Conservation (phyloP, 2,797 vertebrate species). For the Pipistrellus pygmaeus region DNA sequence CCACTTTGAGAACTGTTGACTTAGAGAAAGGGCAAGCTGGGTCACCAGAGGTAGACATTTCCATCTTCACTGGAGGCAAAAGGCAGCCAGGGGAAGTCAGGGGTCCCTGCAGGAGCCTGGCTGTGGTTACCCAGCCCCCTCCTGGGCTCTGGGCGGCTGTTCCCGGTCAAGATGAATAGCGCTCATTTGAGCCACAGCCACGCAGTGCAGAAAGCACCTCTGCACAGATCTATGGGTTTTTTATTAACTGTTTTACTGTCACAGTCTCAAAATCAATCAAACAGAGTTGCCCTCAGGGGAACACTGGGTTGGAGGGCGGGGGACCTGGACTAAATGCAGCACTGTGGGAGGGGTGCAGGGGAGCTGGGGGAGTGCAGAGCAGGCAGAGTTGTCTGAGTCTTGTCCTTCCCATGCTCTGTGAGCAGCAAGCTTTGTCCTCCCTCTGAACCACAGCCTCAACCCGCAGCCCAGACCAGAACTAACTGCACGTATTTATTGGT, state of each 20-base stretch:
- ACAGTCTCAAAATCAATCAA: constrained; percentile 80
- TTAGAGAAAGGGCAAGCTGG: not conserved
- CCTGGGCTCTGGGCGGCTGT: not conserved
- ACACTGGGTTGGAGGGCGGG: constrained; percentile 63
- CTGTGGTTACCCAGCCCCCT: not conserved
- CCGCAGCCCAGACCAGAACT: not conserved
- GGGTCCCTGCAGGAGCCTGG: not conserved
- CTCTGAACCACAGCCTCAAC: constrained; percentile 15
- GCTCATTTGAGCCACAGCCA: constrained; percentile 36
- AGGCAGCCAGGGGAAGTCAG: not conserved
- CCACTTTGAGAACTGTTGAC: not conserved
- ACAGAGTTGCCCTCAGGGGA: constrained; percentile 49
- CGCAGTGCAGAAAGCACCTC: constrained; percentile 36
- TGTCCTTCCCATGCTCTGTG: not conserved
- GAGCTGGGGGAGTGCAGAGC: too few species aligned
- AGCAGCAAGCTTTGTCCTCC: not conserved
- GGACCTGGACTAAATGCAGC: not conserved
- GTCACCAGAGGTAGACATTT: not conserved
- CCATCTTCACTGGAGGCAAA: not conserved
- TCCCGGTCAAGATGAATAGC: constrained; percentile 59
- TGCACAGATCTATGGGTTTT: constrained; percentile 59
- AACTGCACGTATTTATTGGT: not conserved
- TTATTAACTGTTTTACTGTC: constrained; percentile 81
- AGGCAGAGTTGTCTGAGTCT: not conserved
- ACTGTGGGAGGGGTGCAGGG: too few species aligned